Percentiles rank a stretch among this genome's conserved stretches.
Conservation (phyloP, 1,140 invertebrate species). For the Bombus fervidus region DNA sequence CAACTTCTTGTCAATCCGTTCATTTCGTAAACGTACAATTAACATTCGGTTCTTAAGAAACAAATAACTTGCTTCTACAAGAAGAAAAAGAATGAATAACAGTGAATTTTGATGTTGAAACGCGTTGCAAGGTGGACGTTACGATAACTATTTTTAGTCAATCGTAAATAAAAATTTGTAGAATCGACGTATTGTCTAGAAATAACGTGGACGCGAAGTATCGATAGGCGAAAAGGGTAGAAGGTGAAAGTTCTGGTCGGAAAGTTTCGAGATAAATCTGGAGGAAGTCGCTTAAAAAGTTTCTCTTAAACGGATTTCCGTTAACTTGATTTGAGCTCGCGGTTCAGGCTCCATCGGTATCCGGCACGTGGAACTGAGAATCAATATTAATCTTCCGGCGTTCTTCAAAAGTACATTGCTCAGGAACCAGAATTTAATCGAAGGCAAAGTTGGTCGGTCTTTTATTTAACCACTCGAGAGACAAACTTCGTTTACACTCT, state of each 20-base stretch:
- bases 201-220: too few species aligned
- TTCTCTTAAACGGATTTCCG: conserved; percentile 41
- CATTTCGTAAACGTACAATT: too few species aligned
- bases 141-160: not conserved
- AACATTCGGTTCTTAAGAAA: too few species aligned
- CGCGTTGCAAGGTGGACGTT: too few species aligned
- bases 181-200: not conserved
- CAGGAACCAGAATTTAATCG: conserved; percentile 13
- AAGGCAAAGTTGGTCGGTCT: not conserved
- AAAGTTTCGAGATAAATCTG: conserved; percentile 33
- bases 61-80: too few species aligned
- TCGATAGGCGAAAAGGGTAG: not conserved
- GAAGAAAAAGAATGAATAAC: too few species aligned
- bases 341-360: conserved; percentile 14
- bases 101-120: not conserved
- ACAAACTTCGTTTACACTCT: not conserved
- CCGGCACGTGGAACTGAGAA: not conserved
- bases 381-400: conserved; percentile 44
- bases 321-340: conserved; percentile 27
- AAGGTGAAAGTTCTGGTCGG: not conserved
- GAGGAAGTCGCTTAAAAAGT: conserved; percentile 40
- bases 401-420: not conserved
- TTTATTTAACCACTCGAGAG: conserved; percentile 19
- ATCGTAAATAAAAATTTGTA: not conserved
- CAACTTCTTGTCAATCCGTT: too few species aligned